Evolutionary conservation across 2,797 vertebrate species (phyloP).

Genomic region (Pangasius larnaudii): DNA sequence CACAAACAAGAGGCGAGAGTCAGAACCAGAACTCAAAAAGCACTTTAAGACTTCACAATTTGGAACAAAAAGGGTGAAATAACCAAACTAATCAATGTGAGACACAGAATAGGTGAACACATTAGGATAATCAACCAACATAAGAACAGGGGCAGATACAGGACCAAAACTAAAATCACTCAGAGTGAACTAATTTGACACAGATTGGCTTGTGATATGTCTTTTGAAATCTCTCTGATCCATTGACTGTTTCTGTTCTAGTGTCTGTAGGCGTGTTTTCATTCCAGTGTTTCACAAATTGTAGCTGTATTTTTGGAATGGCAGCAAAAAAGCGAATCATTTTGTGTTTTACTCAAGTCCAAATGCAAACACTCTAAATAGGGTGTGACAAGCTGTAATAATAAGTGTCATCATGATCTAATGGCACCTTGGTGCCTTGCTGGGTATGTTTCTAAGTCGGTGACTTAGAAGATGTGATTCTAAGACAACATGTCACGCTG

Average conservation of each 20-base stretch:
- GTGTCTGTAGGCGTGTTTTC: background rate
- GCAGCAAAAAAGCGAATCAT: background rate
- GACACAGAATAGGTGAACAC: constrained; percentile 4
- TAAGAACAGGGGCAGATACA: background rate
- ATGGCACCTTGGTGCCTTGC: background rate
- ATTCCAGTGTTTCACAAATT: background rate
- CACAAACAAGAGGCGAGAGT: background rate
- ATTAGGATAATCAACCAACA: background rate
- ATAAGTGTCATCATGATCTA: background rate
- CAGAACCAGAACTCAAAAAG: background rate
- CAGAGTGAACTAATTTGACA: background rate
- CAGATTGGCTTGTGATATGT: background rate
- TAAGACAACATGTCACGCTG: background rate
- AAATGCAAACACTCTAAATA: background rate
- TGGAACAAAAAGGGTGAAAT: background rate
- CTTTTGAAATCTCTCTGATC: background rate
- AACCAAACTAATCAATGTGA: background rate
- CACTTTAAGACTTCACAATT: background rate
- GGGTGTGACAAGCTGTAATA: background rate
- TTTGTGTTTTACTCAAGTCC: background rate
- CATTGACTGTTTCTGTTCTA: background rate
- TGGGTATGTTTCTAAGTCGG: background rate
- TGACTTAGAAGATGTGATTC: background rate
- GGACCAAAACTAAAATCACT: background rate
- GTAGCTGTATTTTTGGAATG: background rate